These are phyloP conservation scores for Mellilla xanthometata DNA, from an alignment of 2,888 invertebrate species.

Conservation along the genomic window DNA sequence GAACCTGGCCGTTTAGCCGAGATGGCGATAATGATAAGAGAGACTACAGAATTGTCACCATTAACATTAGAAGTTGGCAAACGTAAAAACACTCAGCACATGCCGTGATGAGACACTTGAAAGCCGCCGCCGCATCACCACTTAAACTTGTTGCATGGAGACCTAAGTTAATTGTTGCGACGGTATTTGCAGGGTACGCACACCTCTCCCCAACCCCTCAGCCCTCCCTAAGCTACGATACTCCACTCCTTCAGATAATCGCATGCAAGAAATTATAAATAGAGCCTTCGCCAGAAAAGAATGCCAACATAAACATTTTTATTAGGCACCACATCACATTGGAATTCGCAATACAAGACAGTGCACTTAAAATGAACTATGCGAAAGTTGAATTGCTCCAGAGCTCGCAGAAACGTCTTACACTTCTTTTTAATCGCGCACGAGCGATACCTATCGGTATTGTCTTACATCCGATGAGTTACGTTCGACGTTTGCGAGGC, in stretches of 20 bases:
- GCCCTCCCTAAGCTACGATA: background rate
- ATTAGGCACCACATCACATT: slow-evolving; percentile 41
- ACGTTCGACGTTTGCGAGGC: slow-evolving; percentile 57
- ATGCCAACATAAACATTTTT: slow-evolving; percentile 40
- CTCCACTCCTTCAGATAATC: slow-evolving; percentile 19
- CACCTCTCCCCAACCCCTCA: slow-evolving; percentile 24
- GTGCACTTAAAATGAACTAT: slow-evolving; percentile 67
- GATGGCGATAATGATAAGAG: no score
- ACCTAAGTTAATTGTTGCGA: slow-evolving; percentile 69
- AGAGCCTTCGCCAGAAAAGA: slow-evolving; percentile 23
- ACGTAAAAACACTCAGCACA: slow-evolving; percentile 56
- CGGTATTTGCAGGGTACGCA: slow-evolving; percentile 52
- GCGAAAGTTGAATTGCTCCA: slow-evolving; percentile 57
- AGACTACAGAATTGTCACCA: background rate
- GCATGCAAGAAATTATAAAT: slow-evolving; percentile 24
- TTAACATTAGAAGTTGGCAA: slow-evolving; percentile 47
- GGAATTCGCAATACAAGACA: slow-evolving; percentile 62
- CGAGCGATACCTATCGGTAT: slow-evolving; percentile 69
- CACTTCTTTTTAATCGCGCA: slow-evolving; percentile 65
- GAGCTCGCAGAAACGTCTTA: slow-evolving; percentile 55
- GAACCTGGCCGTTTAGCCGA: no score
- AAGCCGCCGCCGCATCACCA: slow-evolving; percentile 59
- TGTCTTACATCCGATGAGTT: slow-evolving; percentile 71
- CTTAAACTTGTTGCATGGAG: slow-evolving; percentile 57
- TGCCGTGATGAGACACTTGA: slow-evolving; percentile 47